Evolutionary conservation across 2,888 invertebrate genomes (phyloP).

Genomic region (Sisyra terminalis): DNA sequence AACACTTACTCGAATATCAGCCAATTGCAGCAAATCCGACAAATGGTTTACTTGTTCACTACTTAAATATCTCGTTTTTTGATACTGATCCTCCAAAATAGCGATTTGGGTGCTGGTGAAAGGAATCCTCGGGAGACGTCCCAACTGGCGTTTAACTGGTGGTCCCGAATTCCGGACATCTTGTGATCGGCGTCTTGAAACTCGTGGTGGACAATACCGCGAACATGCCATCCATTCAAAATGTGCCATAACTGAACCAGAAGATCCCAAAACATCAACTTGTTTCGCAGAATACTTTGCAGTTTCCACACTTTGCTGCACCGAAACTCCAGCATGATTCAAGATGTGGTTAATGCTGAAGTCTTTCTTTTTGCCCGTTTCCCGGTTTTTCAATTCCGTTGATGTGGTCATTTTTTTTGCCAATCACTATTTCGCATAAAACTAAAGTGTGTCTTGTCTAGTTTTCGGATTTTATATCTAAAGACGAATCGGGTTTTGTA

Average conservation of each 20-base stretch:
- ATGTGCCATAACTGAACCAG: too few relatives aligned
- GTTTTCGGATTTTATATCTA: too few relatives aligned
- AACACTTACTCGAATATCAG: constrained; percentile 46
- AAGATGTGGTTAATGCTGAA: constrained; percentile 46
- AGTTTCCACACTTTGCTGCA: not conserved
- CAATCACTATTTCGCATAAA: too few relatives aligned
- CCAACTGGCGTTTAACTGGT: constrained; percentile 35
- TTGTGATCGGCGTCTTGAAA: constrained; percentile 52
- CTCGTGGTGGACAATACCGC: constrained; percentile 58
- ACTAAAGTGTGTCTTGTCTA: too few relatives aligned
- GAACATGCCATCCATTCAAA: constrained; percentile 16
- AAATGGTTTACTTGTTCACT: constrained; percentile 47
- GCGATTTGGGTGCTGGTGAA: constrained; percentile 52
- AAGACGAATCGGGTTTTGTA: too few relatives aligned
- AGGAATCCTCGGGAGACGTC: constrained; percentile 53
- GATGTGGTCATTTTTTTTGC: too few relatives aligned
- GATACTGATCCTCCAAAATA: constrained; percentile 50
- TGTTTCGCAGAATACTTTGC: not conserved
- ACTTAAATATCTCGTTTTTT: constrained; percentile 47
- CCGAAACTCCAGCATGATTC: constrained; percentile 28
- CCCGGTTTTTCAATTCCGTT: too few relatives aligned
- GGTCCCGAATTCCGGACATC: constrained; percentile 32
- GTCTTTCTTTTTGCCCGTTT: constrained; percentile 15
- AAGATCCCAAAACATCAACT: too few relatives aligned
- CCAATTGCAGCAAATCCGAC: constrained; percentile 42